Evolutionary conservation across 2,888 invertebrate genomes (phyloP), one percentile per base, ranked within the genome.

Genomic region (Eilema caniola): DNA sequence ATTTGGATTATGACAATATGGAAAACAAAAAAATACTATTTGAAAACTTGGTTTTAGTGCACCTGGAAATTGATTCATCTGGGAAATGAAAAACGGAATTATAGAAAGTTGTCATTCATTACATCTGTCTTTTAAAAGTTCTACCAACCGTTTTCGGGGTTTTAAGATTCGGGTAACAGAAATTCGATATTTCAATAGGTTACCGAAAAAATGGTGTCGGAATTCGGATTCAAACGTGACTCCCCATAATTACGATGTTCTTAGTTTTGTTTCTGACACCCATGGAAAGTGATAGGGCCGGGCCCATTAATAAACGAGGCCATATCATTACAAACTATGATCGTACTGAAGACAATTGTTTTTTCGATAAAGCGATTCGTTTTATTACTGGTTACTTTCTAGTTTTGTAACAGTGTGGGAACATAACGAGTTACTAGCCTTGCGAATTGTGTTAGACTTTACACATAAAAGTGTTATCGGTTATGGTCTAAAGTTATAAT

Each of bases 341-440:
- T 61, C n/a, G 31, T 61, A 61, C 28, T 59, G 59, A 61, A 61
- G 61, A 28, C 61, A 25, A 61, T 61, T n/a, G 61, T 62, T 62
- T 47, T 64, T 64, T 64, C 28, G 56, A 57, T 41, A 68, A 20
- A 60, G 11, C 47, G n/a, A 69, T 69, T 69, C 59, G 64, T 64
- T 64, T 65, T n/a, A 16, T 41, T 64, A 2, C 24, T 8, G 28
- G 24, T 41, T 64, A 65, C 69, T 69, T 65, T 69, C 69, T 69
- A 47, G 63, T 64, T 69, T 59, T 69, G 60, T 64, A 64, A 64
- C 47, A n/a, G 56, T 69, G 69, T 69, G 64, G 47, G 64, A 69
- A 64, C 28, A 64, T 63, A 25, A 8, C 7, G 8, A 11, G 47
- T 63, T 62, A 63, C 62, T 23, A 12, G 24, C 59, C 28, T 64